These are phyloP conservation scores for Tragelaphus imberbis DNA, from an alignment of 2,113 vertebrate genomes.

Conservation along the genomic window DNA sequence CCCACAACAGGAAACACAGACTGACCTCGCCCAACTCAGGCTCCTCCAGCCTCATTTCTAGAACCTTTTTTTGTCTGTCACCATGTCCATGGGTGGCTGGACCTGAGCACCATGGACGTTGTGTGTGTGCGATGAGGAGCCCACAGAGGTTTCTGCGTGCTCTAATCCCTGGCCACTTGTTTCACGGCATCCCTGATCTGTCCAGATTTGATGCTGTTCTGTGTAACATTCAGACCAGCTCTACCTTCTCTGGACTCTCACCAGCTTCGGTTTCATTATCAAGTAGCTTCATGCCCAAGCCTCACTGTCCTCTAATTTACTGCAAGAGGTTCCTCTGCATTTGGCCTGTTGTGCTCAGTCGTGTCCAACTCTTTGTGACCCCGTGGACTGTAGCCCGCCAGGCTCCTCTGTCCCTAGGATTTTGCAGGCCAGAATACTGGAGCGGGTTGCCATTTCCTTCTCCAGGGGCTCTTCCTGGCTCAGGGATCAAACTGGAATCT, in stretches of 20 bases:
- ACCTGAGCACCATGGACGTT: too few relatives aligned
- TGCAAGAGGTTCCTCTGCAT: neutral
- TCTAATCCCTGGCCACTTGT: neutral
- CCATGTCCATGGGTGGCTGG: neutral
- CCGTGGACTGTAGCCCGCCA: neutral
- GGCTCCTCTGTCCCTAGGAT: neutral
- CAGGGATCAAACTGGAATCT: neutral
- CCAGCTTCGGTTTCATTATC: neutral
- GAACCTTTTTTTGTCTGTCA: neutral
- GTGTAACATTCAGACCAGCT: neutral
- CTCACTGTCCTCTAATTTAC: neutral
- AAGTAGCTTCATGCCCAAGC: neutral
- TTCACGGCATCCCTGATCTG: too few relatives aligned
- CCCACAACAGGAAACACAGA: neutral
- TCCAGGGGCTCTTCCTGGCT: neutral
- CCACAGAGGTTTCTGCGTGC: accelerated
- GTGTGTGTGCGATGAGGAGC: neutral
- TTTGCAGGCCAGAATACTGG: neutral
- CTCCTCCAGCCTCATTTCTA: neutral
- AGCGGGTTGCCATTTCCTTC: neutral
- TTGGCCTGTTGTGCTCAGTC: neutral
- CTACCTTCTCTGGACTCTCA: neutral
- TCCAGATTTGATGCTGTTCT: neutral
- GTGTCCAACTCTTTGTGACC: neutral
- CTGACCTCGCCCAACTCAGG: neutral